Evolutionary conservation across 35 echinoderm and acorn worm genomes (phyloP).

Genomic region (Lytechinus pictus): DNA sequence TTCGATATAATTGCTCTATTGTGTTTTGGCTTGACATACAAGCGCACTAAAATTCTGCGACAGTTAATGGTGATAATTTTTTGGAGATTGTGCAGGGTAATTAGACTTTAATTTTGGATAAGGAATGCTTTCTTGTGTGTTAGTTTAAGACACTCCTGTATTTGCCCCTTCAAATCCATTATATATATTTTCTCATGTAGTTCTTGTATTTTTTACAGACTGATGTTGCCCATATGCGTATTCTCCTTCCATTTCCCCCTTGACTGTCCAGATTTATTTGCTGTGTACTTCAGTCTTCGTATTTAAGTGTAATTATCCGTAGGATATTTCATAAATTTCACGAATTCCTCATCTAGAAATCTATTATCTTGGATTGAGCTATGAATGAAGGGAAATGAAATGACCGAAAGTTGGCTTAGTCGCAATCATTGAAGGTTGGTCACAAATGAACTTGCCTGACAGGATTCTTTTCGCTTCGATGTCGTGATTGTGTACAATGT

Average conservation of each 20-base stretch:
- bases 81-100: background rate
- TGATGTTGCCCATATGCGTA: too few relatives aligned
- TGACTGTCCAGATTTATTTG: too few relatives aligned
- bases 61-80: background rate
- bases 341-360: background rate
- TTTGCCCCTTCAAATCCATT: background rate
- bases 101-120: background rate
- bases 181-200: background rate
- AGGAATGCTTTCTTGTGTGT: background rate
- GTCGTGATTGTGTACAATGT: constrained; percentile 17
- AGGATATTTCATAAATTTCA: background rate
- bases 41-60: background rate
- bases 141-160: background rate
- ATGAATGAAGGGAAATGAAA: background rate
- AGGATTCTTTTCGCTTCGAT: background rate
- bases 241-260: background rate
- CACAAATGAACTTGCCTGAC: background rate
- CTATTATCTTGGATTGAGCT: background rate
- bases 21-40: background rate
- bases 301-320: too few relatives aligned
- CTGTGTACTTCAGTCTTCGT: too few relatives aligned
- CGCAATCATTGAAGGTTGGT: background rate
- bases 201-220: background rate
- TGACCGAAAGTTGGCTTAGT: background rate
- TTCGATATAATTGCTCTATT: background rate